Percentiles rank a stretch among this genome's conserved stretches.
Evolutionary conservation across 2,888 invertebrate species (phyloP).

Genomic region (Heliconius charithonia): DNA sequence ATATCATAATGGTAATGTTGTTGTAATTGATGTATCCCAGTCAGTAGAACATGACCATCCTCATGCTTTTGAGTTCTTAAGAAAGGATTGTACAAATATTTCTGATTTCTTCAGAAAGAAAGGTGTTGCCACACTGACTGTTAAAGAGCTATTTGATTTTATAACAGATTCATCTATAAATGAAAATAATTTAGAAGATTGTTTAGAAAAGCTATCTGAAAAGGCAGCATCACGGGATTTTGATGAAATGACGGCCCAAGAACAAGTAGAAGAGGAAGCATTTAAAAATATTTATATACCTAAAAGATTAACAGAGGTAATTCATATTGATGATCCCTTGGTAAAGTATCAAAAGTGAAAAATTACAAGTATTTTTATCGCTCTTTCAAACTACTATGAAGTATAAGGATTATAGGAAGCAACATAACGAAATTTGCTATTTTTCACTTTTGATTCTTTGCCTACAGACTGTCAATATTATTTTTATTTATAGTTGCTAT

Average conservation of each 20-base stretch:
- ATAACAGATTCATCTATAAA: conserved; percentile 96
- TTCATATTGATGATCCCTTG: background rate
- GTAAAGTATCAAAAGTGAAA: too few relatives aligned
- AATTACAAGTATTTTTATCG: too few relatives aligned
- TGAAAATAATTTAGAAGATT: conserved; percentile 91
- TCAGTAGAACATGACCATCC: conserved; percentile 99
- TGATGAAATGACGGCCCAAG: conserved; percentile 87
- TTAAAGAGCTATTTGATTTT: conserved; percentile 97
- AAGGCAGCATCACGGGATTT: conserved; percentile 85
- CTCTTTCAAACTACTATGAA: too few relatives aligned
- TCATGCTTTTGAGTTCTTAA: conserved; percentile 95
- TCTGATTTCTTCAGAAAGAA: conserved; percentile 95
- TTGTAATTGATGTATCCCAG: conserved; percentile 98
- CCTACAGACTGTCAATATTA: too few relatives aligned
- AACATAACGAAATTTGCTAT: too few relatives aligned
- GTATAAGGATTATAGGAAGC: too few relatives aligned
- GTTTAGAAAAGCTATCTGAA: conserved; percentile 89
- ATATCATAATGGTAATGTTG: conserved; percentile 91
- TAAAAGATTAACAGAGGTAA: conserved; percentile 93
- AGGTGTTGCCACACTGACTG: conserved; percentile 94
- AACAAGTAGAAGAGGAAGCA: conserved; percentile 94
- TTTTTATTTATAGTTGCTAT: too few relatives aligned
- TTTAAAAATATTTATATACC: conserved; percentile 98
- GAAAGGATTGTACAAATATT: conserved; percentile 97
- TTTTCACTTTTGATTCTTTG: too few relatives aligned